Conservation (phyloP, 2,797 vertebrate species). For the Chelon labrosus region DNA sequence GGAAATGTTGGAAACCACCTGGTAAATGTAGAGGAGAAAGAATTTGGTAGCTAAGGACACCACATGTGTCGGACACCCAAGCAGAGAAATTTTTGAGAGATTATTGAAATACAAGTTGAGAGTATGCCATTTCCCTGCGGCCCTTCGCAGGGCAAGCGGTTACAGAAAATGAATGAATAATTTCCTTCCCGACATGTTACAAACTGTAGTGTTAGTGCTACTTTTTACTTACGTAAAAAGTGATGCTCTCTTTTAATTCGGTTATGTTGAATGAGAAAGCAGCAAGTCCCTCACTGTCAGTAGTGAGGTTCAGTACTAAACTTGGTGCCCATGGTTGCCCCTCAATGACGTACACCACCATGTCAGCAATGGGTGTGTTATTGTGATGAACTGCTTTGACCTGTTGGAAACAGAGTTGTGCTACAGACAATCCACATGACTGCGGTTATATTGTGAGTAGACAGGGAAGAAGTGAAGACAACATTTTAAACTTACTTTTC, state of each 20-base stretch:
- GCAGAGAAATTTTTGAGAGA: too few relatives aligned
- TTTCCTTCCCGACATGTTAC: too few relatives aligned
- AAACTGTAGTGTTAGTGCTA: too few relatives aligned
- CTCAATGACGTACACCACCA: slow-evolving; percentile 49
- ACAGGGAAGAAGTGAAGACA: accelerated
- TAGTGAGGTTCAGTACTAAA: slow-evolving; percentile 62
- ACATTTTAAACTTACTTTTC: slow-evolving; percentile 65
- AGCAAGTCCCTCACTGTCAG: slow-evolving; percentile 69
- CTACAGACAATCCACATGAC: neutral
- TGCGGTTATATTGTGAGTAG: neutral
- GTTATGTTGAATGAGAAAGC: slow-evolving; percentile 62
- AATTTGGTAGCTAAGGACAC: too few relatives aligned
- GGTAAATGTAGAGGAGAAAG: too few relatives aligned
- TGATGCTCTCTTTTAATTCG: neutral
- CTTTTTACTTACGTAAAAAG: neutral
- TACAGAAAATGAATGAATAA: too few relatives aligned
- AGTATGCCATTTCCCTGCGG: too few relatives aligned
- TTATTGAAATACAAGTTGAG: too few relatives aligned
- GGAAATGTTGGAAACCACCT: too few relatives aligned
- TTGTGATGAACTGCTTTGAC: slow-evolving; percentile 60
- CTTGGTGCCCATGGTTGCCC: neutral
- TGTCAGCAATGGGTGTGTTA: slow-evolving; percentile 45
- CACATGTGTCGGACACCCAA: too few relatives aligned
- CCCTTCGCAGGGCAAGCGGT: too few relatives aligned
- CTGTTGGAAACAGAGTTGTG: slow-evolving; percentile 35